Base-by-base conservation (phyloP, 2,888 invertebrate species). In the Nemotelus nigrinus region DNA sequence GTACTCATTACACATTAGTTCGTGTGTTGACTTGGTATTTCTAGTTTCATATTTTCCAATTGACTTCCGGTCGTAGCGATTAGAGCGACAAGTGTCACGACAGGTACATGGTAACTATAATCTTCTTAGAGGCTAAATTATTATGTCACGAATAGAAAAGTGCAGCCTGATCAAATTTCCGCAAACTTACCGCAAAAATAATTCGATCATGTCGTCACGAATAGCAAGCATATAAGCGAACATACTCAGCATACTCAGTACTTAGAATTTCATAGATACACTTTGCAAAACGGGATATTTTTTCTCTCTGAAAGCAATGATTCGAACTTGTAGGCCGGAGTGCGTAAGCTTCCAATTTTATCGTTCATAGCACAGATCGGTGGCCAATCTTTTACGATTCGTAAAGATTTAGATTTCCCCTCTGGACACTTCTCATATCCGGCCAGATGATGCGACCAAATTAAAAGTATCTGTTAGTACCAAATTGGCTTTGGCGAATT, bases 141-240 rank as follows among this genome's bases (percentile, higher is more conserved):
- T 77, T 77, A 67, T 65, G 67, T 67, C 77, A 77, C 68, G 45
- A 55, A 7, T 64, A 45, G 47, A 45, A 58, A 53, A 47, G 44
- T 60, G 45, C 58, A 60, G 47, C 25, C 57, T 64, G 67, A 77
- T 77, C 77, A 68, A 77, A 65, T 77, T 77, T 77, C 77, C 58
- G 60, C 63, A 58, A 47, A 65, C 39, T 2, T 70, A 5, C 67
- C 39, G 60, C 5, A 25, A 25, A 25, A 25, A 25, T 25, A 25
- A 25, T 25, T 25, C 25, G 25, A 25, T 25, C 25, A 25, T 1
- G 25, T 25, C 25, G 25, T 25, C 25, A 25, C 25, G 25, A 25
- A 25, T 25, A 25, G 25, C 25, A 25, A 25, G 25, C 25, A 25
- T 25, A 25, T 25, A 25, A 25, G 25, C 25, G 25, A 1, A 25